Evolutionary conservation across 2,113 vertebrate species (phyloP), one percentile per base, ranked within the genome.

Genomic region (Campylomormyrus tamandua): DNA sequence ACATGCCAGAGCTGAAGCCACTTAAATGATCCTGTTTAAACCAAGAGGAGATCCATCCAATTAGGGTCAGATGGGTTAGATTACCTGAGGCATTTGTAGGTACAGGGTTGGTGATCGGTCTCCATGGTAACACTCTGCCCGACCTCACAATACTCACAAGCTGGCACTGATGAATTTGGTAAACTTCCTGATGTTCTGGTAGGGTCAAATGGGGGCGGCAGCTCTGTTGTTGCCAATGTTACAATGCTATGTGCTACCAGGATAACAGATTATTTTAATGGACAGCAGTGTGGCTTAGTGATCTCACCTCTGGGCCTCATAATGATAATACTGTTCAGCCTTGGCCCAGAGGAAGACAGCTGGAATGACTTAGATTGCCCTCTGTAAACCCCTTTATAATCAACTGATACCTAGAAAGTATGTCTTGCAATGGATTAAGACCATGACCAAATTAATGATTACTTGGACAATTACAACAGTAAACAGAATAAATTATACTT

Each of bases 11-110:
- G 52, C 52, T 53, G 52, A 53, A 53, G 52, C 17, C 52, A 19
- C 52, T 53, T 53, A 53, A 53, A 17, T 42, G 15, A 80, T 80
- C 35, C 13, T 80, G 35, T 42, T 80, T 80, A 80, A 80, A 42
- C 31, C 17, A 35, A 80, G 74, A 80, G 15, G 74, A 80, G 74
- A 42, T 80, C 27, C 31, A 42, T 39, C 74, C 74, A 80, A 42
- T 80, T 27, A 80, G 74, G 74, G 74, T 80, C 74, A 80, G 35
- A 27, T 39, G 74, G 74, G 31, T 80, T 80, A 19, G 74, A 80
- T 80, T 80, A 80, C 74, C 74, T 35, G 74, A 80, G 74, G 74
- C 74, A 80, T 80, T 80, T 42, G 74, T 80, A 80, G 74, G 35
- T 80, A 80, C 74, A 80, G 74, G 74, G 74, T 35, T 80, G 35